Percentiles rank a stretch among this genome's conserved stretches.
phyloP scores from a whole-genome alignment of 2,888 invertebrate genomes.

The Ophion ellenae region DNA sequence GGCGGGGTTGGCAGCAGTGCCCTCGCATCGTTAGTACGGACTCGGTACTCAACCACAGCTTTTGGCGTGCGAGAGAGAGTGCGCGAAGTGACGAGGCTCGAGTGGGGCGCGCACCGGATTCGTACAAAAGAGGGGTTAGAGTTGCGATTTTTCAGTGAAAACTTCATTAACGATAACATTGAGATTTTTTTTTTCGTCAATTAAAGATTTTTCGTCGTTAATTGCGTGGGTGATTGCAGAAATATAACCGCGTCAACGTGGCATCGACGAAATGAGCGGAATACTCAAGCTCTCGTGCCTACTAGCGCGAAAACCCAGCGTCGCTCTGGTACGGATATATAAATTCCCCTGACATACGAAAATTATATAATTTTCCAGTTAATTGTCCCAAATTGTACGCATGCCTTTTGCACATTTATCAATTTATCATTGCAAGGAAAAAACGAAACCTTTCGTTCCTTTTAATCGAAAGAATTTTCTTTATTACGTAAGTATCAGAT shows the following conservation, averaged over 20 bases:
- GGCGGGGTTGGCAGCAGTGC: conserved; percentile 62
- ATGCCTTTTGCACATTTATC: neutral
- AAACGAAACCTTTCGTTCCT: neutral
- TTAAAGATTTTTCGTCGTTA: conserved; percentile 5
- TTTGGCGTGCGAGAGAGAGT: conserved; percentile 79
- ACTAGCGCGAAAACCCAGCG: conserved; percentile 74
- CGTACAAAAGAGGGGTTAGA: conserved; percentile 58
- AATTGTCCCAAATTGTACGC: neutral
- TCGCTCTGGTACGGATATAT: conserved; percentile 72
- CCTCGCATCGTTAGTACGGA: conserved; percentile 46
- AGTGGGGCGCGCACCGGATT: conserved; percentile 43
- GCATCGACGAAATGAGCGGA: conserved; percentile 76
- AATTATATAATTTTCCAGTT: conserved; percentile 74
- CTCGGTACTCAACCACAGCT: conserved; percentile 71
- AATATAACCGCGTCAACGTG: conserved; percentile 41
- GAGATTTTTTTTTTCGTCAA: neutral
- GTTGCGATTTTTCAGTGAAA: conserved; percentile 26
- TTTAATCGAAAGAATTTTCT: conserved; percentile 26
- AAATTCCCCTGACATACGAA: conserved; percentile 44
- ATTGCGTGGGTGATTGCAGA: conserved; percentile 7
- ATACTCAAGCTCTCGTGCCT: conserved; percentile 79
- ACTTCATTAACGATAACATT: conserved; percentile 14
- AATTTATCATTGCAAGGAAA: neutral
- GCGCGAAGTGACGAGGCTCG: conserved; percentile 74
- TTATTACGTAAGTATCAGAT: conserved; percentile 53